A percentile compares a stretch with the other conserved stretches of the same genome.
Evolutionary conservation across 2,113 vertebrate genomes (phyloP).

Genomic region (Poeciliopsis retropinna): DNA sequence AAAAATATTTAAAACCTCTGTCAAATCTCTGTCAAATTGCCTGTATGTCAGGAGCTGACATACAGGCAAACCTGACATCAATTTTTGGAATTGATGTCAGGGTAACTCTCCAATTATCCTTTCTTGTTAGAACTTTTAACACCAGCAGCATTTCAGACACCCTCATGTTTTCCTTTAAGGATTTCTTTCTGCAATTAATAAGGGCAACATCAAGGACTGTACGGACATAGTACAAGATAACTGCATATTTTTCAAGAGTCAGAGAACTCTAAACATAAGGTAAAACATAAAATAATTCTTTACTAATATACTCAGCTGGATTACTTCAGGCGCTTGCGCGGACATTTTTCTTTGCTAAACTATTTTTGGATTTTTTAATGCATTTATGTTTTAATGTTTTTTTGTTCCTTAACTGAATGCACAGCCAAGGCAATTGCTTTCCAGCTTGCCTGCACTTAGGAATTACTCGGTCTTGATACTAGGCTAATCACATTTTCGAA

Average conservation of each 20-base stretch:
- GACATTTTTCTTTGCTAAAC: no score
- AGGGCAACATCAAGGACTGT: not conserved
- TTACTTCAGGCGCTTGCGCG: no score
- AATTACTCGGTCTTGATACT: not conserved
- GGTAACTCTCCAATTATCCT: not conserved
- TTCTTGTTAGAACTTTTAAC: not conserved
- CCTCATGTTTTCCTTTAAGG: not conserved
- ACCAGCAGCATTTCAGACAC: not conserved
- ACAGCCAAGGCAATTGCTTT: not conserved
- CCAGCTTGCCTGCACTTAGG: not conserved
- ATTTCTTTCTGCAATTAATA: not conserved
- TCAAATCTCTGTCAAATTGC: not conserved
- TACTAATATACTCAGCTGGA: no score
- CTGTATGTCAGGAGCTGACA: not conserved
- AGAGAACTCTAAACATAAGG: not conserved
- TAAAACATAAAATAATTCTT: not conserved
- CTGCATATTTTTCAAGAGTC: not conserved
- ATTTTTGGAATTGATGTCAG: not conserved
- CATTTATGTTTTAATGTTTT: not conserved
- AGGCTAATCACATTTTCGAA: constrained; percentile 24
- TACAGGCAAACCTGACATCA: not conserved
- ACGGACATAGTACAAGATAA: not conserved
- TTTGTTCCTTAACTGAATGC: not conserved
- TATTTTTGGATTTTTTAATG: not conserved
- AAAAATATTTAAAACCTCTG: not conserved